Evolutionary conservation across 2,113 vertebrate genomes (phyloP).

Genomic region (Pachypanchax playfairii): DNA sequence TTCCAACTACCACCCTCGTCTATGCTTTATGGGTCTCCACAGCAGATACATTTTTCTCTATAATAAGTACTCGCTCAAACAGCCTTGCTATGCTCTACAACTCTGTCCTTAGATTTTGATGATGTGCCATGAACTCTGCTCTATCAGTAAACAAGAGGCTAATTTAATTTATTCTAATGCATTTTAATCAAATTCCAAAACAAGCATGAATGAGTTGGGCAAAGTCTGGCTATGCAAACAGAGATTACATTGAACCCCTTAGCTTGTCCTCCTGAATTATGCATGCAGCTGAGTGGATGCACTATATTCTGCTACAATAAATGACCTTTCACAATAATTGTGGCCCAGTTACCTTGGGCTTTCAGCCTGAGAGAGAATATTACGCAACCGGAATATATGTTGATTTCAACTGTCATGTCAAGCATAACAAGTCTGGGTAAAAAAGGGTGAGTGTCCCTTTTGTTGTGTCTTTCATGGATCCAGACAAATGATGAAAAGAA

Average conservation of each 20-base stretch:
- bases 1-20: neutral
- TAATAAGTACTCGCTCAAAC: neutral
- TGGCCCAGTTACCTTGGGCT: conserved; percentile 66
- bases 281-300: conserved; percentile 49
- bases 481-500: conserved; percentile 25
- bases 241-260: conserved; percentile 53
- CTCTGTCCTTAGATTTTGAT: conserved; percentile 13
- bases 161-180: conserved; percentile 34
- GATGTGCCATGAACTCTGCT: conserved; percentile 27
- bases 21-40: neutral
- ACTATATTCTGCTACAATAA: conserved; percentile 56
- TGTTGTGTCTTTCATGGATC: conserved; percentile 47
- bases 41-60: neutral
- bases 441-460: conserved; percentile 15
- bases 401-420: conserved; percentile 72
- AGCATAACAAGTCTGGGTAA: conserved; percentile 47
- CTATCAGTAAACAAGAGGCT: conserved; percentile 16
- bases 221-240: conserved; percentile 10
- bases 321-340: conserved; percentile 80
- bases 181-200: conserved; percentile 32
- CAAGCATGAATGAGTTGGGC: conserved; percentile 1
- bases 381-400: conserved; percentile 70
- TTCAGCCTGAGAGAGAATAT: conserved; percentile 56
- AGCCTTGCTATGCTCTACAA: conserved; percentile 5
- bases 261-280: conserved; percentile 60